These are phyloP conservation scores for Pituophis catenifer DNA, from an alignment of 2,113 vertebrate species.

Conservation along the genomic window DNA sequence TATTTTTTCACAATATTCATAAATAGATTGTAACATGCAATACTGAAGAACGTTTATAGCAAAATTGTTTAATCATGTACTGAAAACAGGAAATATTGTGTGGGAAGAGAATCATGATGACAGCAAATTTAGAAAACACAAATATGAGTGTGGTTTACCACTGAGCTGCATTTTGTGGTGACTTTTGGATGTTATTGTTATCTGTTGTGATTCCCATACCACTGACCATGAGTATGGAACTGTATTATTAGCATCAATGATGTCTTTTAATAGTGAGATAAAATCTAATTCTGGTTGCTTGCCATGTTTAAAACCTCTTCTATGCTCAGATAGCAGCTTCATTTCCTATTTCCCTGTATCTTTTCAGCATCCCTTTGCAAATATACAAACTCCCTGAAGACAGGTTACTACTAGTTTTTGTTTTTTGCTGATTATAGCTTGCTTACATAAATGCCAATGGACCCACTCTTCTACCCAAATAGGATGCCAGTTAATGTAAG, in stretches of 20 bases:
- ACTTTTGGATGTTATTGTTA: neutral
- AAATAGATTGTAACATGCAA: conserved; percentile 27
- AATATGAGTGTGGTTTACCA: conserved; percentile 1
- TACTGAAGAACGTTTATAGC: conserved; percentile 25
- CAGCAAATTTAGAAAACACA: neutral
- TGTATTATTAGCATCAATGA: neutral
- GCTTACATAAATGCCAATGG: neutral
- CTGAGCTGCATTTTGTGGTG: neutral
- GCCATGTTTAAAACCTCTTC: neutral
- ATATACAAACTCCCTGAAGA: neutral
- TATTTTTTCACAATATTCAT: conserved; percentile 45
- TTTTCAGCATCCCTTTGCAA: neutral
- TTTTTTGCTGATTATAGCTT: neutral
- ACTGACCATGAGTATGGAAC: neutral
- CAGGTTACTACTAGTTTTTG: neutral
- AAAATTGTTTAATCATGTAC: conserved; percentile 23
- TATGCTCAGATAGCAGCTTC: neutral
- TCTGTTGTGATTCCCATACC: neutral
- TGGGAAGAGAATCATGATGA: conserved; percentile 19
- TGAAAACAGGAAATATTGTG: conserved; percentile 25
- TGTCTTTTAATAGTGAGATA: neutral
- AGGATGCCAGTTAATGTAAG: neutral
- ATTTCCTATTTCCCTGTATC: neutral
- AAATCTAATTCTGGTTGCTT: neutral
- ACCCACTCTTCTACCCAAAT: neutral